phyloP scores from a whole-genome alignment of 2,797 vertebrate species.

The Yasuhikotakia modesta region DNA sequence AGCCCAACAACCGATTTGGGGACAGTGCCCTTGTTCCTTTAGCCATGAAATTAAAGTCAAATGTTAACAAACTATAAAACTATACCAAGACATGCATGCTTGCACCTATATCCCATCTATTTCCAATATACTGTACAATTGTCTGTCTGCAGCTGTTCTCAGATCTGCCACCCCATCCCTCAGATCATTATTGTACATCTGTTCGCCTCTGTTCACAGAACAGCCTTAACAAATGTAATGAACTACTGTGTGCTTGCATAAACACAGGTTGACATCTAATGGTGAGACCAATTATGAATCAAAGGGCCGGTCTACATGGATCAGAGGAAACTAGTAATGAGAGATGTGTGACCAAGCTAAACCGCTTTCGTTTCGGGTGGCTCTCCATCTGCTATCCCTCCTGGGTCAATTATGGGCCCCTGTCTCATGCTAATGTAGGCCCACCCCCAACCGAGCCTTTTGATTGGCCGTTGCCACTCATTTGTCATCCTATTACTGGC shows the following conservation, averaged over 20 bases:
- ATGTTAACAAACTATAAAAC: background rate
- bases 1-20: background rate
- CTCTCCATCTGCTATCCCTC: slow-evolving; percentile 50
- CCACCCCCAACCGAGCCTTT: slow-evolving; percentile 37
- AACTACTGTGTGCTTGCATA: slow-evolving; percentile 24
- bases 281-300: slow-evolving; percentile 43
- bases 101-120: slow-evolving; percentile 12
- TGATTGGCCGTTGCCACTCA: slow-evolving; percentile 44
- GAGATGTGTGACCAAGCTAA: slow-evolving; percentile 42
- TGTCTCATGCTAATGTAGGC: slow-evolving; percentile 44
- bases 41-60: background rate
- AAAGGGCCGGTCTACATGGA: slow-evolving; percentile 20
- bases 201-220: slow-evolving; percentile 44
- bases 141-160: background rate
- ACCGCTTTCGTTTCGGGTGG: slow-evolving; percentile 27
- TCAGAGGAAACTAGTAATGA: slow-evolving; percentile 45
- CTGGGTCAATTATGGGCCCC: slow-evolving; percentile 39
- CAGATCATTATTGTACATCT: slow-evolving; percentile 31
- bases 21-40: background rate
- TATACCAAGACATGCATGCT: background rate
- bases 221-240: slow-evolving; percentile 35
- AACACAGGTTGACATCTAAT: slow-evolving; percentile 23
- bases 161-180: background rate
- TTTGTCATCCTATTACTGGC: slow-evolving; percentile 46
- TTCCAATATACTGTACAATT: background rate